These are phyloP conservation scores for Neotoxoptera formosana DNA, from an alignment of 1,140 invertebrate species.

Conservation along the genomic window DNA sequence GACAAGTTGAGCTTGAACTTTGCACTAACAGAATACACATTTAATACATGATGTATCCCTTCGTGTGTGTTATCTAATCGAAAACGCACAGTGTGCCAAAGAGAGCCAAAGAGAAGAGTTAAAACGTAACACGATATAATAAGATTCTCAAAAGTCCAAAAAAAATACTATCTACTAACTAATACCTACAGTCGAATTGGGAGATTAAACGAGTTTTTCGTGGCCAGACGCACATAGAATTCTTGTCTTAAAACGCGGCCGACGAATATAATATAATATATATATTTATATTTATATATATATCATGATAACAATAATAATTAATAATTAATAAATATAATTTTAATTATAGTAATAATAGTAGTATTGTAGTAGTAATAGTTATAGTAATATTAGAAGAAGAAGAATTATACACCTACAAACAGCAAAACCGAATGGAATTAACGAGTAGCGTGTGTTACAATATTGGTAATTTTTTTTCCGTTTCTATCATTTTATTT, in stretches of 20 bases:
- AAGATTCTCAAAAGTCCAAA: not conserved
- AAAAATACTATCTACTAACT: not conserved
- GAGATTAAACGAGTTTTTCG: not conserved
- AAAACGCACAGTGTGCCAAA: not conserved
- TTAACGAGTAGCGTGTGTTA: not conserved
- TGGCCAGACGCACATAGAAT: not conserved
- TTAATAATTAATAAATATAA: constrained; percentile 30
- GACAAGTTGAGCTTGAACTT: constrained; percentile 15
- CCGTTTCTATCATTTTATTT: not conserved
- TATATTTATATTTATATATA: too few relatives aligned
- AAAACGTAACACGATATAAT: not conserved
- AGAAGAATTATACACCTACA: not conserved
- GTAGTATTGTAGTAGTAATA: not conserved
- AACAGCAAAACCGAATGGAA: constrained; percentile 30
- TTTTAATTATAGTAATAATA: constrained; percentile 33
- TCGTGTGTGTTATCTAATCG: not conserved
- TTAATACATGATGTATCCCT: not conserved
- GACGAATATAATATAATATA: not conserved
- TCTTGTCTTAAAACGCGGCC: not conserved
- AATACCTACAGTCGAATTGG: not conserved
- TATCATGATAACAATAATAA: constrained; percentile 33
- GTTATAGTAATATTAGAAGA: constrained; percentile 7
- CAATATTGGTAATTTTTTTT: constrained; percentile 2
- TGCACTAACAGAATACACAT: not conserved
- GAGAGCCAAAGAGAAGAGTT: not conserved